Conservation (phyloP, 2,797 vertebrate species). For the Darevskia mixta region DNA sequence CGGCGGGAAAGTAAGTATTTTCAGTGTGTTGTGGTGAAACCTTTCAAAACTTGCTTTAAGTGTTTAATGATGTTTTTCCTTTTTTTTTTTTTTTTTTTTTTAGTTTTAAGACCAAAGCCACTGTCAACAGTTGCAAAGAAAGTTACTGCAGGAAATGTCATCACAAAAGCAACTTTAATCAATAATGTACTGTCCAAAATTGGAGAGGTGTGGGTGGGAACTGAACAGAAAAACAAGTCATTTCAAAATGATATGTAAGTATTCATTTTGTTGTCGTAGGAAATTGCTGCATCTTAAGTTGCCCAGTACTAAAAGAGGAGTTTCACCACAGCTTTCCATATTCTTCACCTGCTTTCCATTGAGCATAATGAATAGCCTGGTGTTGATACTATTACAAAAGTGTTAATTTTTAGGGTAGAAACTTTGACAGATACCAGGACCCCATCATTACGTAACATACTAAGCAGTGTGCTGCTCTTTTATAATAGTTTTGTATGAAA, state of each 20-base stretch:
- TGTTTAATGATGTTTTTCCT: background rate
- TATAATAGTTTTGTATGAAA: background rate
- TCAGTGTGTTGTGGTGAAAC: fast-evolving
- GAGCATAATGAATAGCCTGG: background rate
- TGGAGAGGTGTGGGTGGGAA: slow-evolving; percentile 89
- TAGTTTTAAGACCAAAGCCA: slow-evolving; percentile 89
- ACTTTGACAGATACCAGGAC: background rate
- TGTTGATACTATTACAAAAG: background rate
- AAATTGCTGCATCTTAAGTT: background rate
- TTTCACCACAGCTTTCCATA: background rate
- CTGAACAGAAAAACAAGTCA: slow-evolving; percentile 72
- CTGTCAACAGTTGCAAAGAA: slow-evolving; percentile 89
- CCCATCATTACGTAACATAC: background rate
- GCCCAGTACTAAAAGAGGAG: background rate
- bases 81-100: background rate
- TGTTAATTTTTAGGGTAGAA: background rate
- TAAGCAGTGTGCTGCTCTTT: background rate
- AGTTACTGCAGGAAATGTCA: slow-evolving; percentile 82
- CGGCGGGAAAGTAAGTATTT: slow-evolving; percentile 85
- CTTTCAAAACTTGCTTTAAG: background rate
- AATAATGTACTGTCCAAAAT: slow-evolving; percentile 91
- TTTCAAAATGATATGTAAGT: slow-evolving; percentile 82
- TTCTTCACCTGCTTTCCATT: background rate
- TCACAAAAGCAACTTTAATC: slow-evolving; percentile 91
- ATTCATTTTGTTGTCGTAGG: background rate